Percentiles rank a stretch among this genome's conserved stretches.
phyloP scores from a whole-genome alignment of 2,113 vertebrate species.

The Oncorhynchus kisutch region DNA sequence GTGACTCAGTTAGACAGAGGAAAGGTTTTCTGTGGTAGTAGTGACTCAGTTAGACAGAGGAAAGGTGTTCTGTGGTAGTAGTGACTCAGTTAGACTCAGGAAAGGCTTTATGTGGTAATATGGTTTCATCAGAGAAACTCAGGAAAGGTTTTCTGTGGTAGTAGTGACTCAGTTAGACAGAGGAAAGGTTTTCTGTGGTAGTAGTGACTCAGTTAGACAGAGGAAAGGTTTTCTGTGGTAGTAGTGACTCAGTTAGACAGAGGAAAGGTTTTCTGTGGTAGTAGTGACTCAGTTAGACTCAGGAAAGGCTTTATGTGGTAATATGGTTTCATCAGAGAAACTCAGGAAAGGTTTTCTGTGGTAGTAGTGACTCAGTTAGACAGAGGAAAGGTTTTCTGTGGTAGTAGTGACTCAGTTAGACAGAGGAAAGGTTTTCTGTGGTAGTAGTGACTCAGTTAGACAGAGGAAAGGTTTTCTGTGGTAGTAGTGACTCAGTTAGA shows the following conservation, averaged over 20 bases:
- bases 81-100: slow-evolving; percentile 10
- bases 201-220: background rate
- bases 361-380: slow-evolving; percentile 63
- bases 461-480: slow-evolving; percentile 65
- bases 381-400: no score
- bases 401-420: slow-evolving; percentile 27
- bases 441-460: slow-evolving; percentile 48
- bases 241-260: slow-evolving; percentile 59
- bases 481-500: slow-evolving; percentile 62
- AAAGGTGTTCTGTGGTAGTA: slow-evolving; percentile 32
- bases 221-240: slow-evolving; percentile 68
- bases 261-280: no score
- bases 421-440: slow-evolving; percentile 65
- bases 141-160: slow-evolving; percentile 70
- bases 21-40: slow-evolving; percentile 66
- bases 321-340: no score
- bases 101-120: slow-evolving; percentile 70
- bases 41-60: slow-evolving; percentile 46
- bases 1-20: slow-evolving; percentile 35
- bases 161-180: background rate
- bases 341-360: slow-evolving; percentile 69
- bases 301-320: slow-evolving; percentile 68
- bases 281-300: background rate
- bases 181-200: slow-evolving; percentile 16
- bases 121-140: no score